Percentiles rank a stretch among this genome's conserved stretches.
Evolutionary conservation across 2,113 vertebrate species (phyloP).

Genomic region (Pleuronectes platessa): DNA sequence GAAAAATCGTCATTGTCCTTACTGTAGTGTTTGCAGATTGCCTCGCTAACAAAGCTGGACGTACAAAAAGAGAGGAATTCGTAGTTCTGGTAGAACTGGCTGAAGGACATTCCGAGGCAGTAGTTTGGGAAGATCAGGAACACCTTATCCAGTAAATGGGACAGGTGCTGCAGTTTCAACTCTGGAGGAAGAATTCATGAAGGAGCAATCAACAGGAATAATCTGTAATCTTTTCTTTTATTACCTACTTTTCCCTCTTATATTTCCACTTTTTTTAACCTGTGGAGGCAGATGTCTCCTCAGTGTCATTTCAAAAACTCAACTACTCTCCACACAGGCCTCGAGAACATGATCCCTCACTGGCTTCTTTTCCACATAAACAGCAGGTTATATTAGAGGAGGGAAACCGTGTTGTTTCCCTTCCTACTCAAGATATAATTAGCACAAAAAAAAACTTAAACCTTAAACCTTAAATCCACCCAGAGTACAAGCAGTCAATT

Average conservation of each 20-base stretch:
- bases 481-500: too few species aligned
- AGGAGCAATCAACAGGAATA: not conserved
- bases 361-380: not conserved
- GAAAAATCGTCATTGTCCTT: constrained; percentile 76
- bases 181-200: constrained; percentile 74
- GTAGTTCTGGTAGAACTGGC: constrained; percentile 96
- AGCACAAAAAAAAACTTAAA: too few species aligned
- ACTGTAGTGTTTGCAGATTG: constrained; percentile 87
- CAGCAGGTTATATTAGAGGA: too few species aligned
- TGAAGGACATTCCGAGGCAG: constrained; percentile 94
- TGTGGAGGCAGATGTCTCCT: not conserved
- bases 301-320: not conserved
- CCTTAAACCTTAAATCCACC: too few species aligned
- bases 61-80: constrained; percentile 91
- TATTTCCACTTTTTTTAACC: not conserved
- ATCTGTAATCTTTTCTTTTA: not conserved
- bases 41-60: constrained; percentile 71
- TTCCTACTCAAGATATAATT: too few species aligned
- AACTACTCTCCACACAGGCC: not conserved
- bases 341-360: not conserved
- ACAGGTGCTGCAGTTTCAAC: constrained; percentile 86
- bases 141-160: constrained; percentile 88
- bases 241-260: not conserved
- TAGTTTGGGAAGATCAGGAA: constrained; percentile 96
- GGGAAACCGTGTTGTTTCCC: too few species aligned